phyloP scores from a whole-genome alignment of 2,113 vertebrate species.

The Amphiprion percula region DNA sequence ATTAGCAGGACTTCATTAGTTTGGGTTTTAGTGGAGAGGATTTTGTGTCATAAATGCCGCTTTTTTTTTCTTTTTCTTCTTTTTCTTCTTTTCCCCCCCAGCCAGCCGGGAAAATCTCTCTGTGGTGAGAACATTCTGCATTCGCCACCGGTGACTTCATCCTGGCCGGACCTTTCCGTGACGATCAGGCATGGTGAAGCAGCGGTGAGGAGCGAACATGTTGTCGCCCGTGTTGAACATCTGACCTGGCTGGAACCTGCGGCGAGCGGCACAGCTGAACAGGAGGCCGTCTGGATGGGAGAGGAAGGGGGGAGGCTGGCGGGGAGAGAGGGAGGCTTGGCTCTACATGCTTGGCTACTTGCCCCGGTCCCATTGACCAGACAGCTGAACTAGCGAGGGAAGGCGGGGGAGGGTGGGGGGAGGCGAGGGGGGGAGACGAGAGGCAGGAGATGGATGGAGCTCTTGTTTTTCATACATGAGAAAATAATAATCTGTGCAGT shows the following conservation, averaged over 20 bases:
- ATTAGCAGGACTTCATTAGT: conserved; percentile 52
- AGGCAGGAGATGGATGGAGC: conserved; percentile 48
- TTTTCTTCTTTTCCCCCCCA: too few relatives aligned
- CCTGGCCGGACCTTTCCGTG: conserved; percentile 6
- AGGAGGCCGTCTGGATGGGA: conserved; percentile 77
- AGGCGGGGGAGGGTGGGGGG: conserved; percentile 65
- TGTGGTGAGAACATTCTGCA: conserved; percentile 1
- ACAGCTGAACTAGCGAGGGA: conserved; percentile 93
- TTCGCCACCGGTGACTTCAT: background rate
- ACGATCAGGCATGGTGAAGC: conserved; percentile 56
- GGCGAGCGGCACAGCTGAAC: conserved; percentile 79
- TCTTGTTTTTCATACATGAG: conserved; percentile 32
- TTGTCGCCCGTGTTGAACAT: conserved; percentile 81
- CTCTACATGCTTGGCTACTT: conserved; percentile 91
- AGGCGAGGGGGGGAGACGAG: conserved; percentile 5
- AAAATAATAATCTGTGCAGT: conserved; percentile 43
- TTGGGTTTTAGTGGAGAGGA: conserved; percentile 34
- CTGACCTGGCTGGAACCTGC: conserved; percentile 82
- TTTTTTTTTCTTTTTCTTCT: background rate
- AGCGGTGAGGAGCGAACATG: conserved; percentile 79
- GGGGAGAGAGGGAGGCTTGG: conserved; percentile 64
- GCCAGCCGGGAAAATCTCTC: background rate
- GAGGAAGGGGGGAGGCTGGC: conserved; percentile 9
- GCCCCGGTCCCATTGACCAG: conserved; percentile 94
- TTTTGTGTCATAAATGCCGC: conserved; percentile 8